Conservation (phyloP, 2,888 invertebrate genomes). For the Catocala sponsa region DNA sequence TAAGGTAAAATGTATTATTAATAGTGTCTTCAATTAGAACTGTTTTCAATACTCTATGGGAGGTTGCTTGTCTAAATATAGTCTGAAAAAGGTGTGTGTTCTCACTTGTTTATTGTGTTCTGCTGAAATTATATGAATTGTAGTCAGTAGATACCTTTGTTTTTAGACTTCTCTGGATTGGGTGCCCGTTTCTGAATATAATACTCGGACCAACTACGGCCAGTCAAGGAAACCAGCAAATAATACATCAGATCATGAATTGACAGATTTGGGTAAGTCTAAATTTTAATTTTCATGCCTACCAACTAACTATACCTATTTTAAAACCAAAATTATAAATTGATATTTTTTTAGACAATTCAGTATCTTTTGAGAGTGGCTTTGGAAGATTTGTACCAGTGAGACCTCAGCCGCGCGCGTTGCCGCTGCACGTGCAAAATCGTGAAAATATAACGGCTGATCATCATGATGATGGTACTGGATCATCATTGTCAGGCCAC, state of each 20-base stretch:
- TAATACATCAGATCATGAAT: conserved; percentile 83
- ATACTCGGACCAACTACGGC: conserved; percentile 80
- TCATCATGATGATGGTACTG: conserved; percentile 75
- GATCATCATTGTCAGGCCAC: conserved; percentile 73
- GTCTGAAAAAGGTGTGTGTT: conserved; percentile 77
- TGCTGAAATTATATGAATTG: conserved; percentile 21
- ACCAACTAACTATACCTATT: conserved; percentile 10
- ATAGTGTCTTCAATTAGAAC: conserved; percentile 23
- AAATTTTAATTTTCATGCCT: conserved; percentile 19
- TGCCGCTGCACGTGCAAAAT: conserved; percentile 81
- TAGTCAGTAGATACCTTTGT: conserved; percentile 23
- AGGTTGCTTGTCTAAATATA: conserved; percentile 84
- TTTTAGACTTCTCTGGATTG: conserved; percentile 86
- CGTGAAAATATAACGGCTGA: conserved; percentile 75
- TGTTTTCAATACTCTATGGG: conserved; percentile 71
- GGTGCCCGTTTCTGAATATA: conserved; percentile 86
- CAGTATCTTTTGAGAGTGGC: conserved; percentile 81
- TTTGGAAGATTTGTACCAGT: conserved; percentile 86
- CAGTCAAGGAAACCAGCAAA: conserved; percentile 83
- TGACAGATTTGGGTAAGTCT: conserved; percentile 81
- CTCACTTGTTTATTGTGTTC: conserved; percentile 22
- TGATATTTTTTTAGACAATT: conserved; percentile 72
- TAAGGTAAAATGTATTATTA: conserved; percentile 22
- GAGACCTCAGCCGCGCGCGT: conserved; percentile 81
- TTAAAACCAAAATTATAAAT: conserved; percentile 18